Evolutionary conservation across 2,113 vertebrate genomes (phyloP).

Genomic region (Paramisgurnus dabryanus): DNA sequence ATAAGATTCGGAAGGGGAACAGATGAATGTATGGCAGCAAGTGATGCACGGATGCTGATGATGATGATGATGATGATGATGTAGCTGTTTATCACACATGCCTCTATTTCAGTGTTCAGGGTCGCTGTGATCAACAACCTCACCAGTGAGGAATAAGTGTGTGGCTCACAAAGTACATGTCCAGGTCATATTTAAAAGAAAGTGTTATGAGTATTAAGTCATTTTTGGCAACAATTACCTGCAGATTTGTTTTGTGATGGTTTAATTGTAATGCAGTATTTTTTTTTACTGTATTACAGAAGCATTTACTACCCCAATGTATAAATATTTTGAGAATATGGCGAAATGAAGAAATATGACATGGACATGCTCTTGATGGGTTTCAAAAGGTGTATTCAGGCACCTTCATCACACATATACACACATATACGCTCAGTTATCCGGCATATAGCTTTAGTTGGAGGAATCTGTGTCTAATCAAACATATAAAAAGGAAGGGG

Average conservation of each 20-base stretch:
- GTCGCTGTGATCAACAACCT: neutral
- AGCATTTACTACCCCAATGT: neutral
- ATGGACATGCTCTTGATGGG: neutral
- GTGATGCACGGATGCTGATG: constrained; percentile 32
- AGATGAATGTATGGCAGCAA: constrained; percentile 46
- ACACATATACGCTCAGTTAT: constrained; percentile 12
- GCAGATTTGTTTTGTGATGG: no score
- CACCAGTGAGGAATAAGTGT: neutral
- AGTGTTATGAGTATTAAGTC: no score
- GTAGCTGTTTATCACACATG: constrained; percentile 45
- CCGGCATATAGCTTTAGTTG: constrained; percentile 36
- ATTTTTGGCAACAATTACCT: no score
- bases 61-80: constrained; percentile 31
- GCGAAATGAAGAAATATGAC: neutral
- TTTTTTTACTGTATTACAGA: neutral
- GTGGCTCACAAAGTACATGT: neutral
- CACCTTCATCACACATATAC: constrained; percentile 29
- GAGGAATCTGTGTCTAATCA: constrained; percentile 16
- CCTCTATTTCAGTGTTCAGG: constrained; percentile 37
- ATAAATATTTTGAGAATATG: no score
- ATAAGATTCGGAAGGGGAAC: neutral
- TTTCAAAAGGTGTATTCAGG: neutral
- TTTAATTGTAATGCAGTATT: neutral
- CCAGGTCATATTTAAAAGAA: neutral
- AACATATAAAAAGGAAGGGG: neutral